Evolutionary conservation across 2,797 vertebrate species (phyloP), one percentile per base, ranked within the genome.

Genomic region (Lagodon rhomboides): DNA sequence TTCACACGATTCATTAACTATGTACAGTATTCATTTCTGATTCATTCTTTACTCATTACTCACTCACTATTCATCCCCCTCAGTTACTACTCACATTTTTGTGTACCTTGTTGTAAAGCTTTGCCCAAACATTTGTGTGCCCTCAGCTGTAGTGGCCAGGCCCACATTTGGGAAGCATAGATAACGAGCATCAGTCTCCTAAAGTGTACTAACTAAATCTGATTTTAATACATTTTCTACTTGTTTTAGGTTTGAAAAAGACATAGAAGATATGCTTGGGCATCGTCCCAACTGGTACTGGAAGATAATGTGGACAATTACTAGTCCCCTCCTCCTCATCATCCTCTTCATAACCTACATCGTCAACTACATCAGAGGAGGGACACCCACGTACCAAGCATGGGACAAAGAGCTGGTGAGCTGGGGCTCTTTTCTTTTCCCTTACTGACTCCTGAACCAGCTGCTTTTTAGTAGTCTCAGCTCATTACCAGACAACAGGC

Each of bases 371-470:
- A 96, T 98, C 90, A 90, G 85, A 73, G 94, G 95, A 1, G 98
- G 97, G n/a, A 95, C 95, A 0, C 93, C 96, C 18, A 96, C 94
- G 7, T 99, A 99, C 87, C 96, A 97, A 87, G 97, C 97, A 0
- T 99, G 98, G 98, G 90, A 98, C 49, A 94, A 96, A 89, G 77
- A 95, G 43, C 91, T 95, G 95, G 98, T 99, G 89, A 84, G 87
- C 41, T 72, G 23, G 7, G 2, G 0, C 12, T 20, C 47, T 23
- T 43, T 16, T 25, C 3, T 17, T 8, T 7, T 53, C 0, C 2
- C 30, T 23, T 18, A n/a, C 44, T 16, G 8, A 16, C 7, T 25
- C 20, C 15, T 47, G 20, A 38, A 7, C 6, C 8, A 9, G 8
- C 34, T 44, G 43, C 43, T 15, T 44, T 44, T 44, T 15, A 44